Conservation (phyloP, 2,797 vertebrate species). For the Echiichthys vipera region DNA sequence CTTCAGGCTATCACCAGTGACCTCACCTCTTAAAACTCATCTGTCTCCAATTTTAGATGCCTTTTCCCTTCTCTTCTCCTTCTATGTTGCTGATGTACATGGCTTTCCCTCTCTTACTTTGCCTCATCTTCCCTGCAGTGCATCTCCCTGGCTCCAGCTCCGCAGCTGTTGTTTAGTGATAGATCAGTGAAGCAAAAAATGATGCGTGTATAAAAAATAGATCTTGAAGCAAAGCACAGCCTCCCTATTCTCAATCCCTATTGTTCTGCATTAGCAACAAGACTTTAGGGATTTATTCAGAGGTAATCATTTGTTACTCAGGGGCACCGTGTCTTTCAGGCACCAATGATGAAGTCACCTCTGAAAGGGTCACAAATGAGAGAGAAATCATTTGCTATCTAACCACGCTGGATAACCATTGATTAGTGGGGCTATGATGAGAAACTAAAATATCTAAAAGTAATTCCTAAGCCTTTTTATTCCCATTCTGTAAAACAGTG, state of each 20-base stretch:
- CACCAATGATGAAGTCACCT: slow-evolving; percentile 88
- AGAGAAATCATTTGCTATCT: slow-evolving; percentile 81
- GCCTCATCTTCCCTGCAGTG: slow-evolving; percentile 72
- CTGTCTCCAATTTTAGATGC: slow-evolving; percentile 71
- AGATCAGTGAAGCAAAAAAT: slow-evolving; percentile 97
- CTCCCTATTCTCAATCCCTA: slow-evolving; percentile 82
- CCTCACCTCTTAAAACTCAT: slow-evolving; percentile 80
- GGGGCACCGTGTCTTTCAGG: slow-evolving; percentile 87
- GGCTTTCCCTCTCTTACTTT: slow-evolving; percentile 62
- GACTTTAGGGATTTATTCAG: slow-evolving; percentile 89
- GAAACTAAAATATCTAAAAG: slow-evolving; percentile 50
- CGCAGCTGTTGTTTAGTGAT: slow-evolving; percentile 93
- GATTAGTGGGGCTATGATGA: slow-evolving; percentile 69
- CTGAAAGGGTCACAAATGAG: slow-evolving; percentile 87
- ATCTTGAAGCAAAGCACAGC: slow-evolving; percentile 82
- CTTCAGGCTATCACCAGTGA: slow-evolving; percentile 83
- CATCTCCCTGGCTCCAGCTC: slow-evolving; percentile 78
- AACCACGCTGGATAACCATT: slow-evolving; percentile 72
- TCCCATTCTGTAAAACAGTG: slow-evolving; percentile 21
- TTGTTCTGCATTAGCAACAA: slow-evolving; percentile 85
- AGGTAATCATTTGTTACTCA: slow-evolving; percentile 89
- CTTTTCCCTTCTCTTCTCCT: slow-evolving; percentile 55
- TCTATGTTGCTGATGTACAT: slow-evolving; percentile 47
- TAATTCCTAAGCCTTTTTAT: slow-evolving; percentile 52
- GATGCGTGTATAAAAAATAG: slow-evolving; percentile 86